Evolutionary conservation across 2,888 invertebrate species (phyloP), one percentile per base, ranked within the genome.

Genomic region (Drosophila pseudotakahashii): DNA sequence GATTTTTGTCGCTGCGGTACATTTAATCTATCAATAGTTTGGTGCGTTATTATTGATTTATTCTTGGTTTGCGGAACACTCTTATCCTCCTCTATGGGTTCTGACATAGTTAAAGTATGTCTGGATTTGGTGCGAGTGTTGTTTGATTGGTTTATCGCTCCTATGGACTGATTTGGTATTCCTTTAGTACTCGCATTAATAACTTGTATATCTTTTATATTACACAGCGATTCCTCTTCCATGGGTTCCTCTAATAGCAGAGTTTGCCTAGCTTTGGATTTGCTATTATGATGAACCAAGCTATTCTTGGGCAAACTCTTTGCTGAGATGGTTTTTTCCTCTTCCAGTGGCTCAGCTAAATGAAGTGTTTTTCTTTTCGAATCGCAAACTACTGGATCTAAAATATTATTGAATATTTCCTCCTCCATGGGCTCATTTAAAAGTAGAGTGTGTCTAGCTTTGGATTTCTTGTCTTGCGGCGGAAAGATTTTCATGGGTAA

Each of bases 291-390:
- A 44, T 14, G 2, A 10, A 30, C 2, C 5, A 30, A 14, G 11
- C 30, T 16, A 1, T 30, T 48, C 1, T 48, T 30, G 5, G 42
- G 19, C 7, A 13, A 42, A 6, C 11, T 19, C 6, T 6, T 36
- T 13, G 0, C 62, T 45, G 41, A 41, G 11, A 26, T 53, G 34
- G 9, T 9, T 26, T 45, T n/a, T 0, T 26, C 26, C n/a, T 37
- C 14, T 7, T 60, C 44, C 2, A 53, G 41, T n/a, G 53, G 34
- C 13, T 52, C 39, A 10, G 30, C 19, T 2, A 32, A 36, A 30
- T 39, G 16, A 4, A 44, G 16, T 2, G 63, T 59, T 10, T 55
- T 62, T 7, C 19, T 39, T 19, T 60, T 44, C 2, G n/a, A n/a
- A 45, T 26, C 26, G 7, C 13, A 26, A 30, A 14, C 5, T n/a